A percentile compares a stretch with the other conserved stretches of the same genome.
These are phyloP conservation scores for Steinernema carpocapsae DNA, from an alignment of 2,888 invertebrate genomes.

Conservation along the genomic window DNA sequence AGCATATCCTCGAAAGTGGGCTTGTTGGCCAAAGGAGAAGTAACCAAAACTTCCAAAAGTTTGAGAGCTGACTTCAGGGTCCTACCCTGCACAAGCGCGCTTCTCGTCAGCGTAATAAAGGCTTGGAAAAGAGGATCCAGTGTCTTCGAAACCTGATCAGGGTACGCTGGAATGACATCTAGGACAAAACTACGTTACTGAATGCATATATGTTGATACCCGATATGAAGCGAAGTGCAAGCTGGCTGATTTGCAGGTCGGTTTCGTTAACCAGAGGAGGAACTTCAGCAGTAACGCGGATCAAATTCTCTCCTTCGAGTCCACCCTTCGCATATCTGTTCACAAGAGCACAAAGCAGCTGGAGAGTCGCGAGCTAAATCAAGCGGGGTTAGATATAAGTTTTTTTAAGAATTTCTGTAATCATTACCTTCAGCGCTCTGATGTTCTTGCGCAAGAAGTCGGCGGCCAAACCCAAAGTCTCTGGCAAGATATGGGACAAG, in stretches of 20 bases:
- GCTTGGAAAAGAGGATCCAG: conserved; percentile 50
- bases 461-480: conserved; percentile 88
- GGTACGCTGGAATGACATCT: conserved; percentile 46
- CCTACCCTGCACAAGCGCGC: conserved; percentile 82
- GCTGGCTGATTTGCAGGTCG: conserved; percentile 93
- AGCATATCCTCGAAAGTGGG: conserved; percentile 79
- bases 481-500: conserved; percentile 76
- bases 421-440: conserved; percentile 79
- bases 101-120: conserved; percentile 42
- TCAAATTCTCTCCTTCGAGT: conserved; percentile 41
- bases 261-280: conserved; percentile 88
- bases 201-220: conserved; percentile 41
- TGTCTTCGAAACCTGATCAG: conserved; percentile 42
- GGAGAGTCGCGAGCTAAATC: conserved; percentile 79
- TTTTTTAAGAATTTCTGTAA: no score
- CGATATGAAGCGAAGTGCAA: conserved; percentile 59
- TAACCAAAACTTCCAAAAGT: conserved; percentile 85
- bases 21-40: conserved; percentile 77
- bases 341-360: conserved; percentile 86
- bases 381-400: conserved; percentile 23
- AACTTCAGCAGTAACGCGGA: conserved; percentile 77
- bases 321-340: conserved; percentile 69
- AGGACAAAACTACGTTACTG: conserved; percentile 2
- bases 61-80: conserved; percentile 89
- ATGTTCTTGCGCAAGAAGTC: conserved; percentile 95